Base-by-base conservation (phyloP, 1,140 invertebrate genomes). In the Stenopsyche tienmushanensis region DNA sequence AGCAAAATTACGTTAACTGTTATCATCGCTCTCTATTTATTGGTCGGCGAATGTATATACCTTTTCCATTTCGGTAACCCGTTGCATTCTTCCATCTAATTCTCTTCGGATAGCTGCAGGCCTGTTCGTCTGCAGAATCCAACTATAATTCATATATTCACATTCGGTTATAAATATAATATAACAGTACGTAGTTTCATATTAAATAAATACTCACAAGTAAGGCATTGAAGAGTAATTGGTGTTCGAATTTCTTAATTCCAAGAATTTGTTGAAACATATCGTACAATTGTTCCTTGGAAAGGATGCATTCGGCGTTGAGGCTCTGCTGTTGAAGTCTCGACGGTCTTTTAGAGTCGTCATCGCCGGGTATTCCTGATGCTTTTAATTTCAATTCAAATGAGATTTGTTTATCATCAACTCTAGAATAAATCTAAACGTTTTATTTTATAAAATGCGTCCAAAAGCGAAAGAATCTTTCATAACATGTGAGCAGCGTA, bases 211-310 rank as follows among this genome's bases (percentile, higher is more conserved):
- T 39, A 58, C 15, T 82, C 81, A 96, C 93, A 88, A 99, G 91
- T 74, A 99, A 86, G 69, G 97, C 96, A 84, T 99, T 99, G 82
- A 96, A 99, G 49, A 99, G 86, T 72, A 99, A 89, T 82, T 99
- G 97, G 81, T 99, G 98, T 82, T 99, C 97, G 80, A 99, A 99
- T 80, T 99, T 99, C 84, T 99, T 99, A 9, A 99, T 92, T 44
- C 91, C 90, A 64, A 99, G 82, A 71, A 99, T 98, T 80, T 98
- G 96, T 78, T 99, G 98, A 82, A 99, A 99, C 94, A 99, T 98
- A 80, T 99, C 97, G 81, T 98, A 99, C 0, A 99, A 86, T 79
- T 98, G 96, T 75, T 98, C 96, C 80, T 98, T 98, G 60, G 92
- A 93, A 63, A 97, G 83, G 73, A 97, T 94, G 69, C 92, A 83